Conservation (phyloP, 2,797 vertebrate species). For the Semotilus atromaculatus region DNA sequence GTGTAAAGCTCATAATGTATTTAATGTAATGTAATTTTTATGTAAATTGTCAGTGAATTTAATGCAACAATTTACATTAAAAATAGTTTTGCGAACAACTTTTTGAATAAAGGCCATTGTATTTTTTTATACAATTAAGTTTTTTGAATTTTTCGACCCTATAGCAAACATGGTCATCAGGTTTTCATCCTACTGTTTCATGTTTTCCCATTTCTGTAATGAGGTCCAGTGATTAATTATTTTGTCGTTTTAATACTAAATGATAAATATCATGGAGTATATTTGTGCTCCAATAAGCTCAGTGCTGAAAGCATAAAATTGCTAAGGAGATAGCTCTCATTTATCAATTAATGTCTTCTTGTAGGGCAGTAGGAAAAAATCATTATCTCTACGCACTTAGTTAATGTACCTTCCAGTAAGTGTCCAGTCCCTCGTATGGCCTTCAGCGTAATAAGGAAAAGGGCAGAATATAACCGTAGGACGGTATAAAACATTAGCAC, state of each 20-base stretch:
- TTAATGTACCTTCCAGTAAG: conserved; percentile 64
- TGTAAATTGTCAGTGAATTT: background rate
- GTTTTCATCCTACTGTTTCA: conserved; percentile 27
- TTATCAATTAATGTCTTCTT: conserved; percentile 65
- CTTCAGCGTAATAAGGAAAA: conserved; percentile 52
- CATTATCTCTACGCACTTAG: conserved; percentile 61
- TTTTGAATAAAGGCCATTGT: background rate
- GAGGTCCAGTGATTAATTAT: conserved; percentile 57
- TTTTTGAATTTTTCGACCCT: background rate
- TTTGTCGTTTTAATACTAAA: conserved; percentile 60
- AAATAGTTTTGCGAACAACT: background rate
- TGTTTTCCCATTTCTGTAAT: conserved; percentile 42
- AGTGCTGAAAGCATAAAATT: conserved; percentile 59
- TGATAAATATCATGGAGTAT: conserved; percentile 60
- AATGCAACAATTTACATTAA: background rate
- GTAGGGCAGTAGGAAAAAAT: conserved; percentile 60
- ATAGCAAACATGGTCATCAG: conserved; percentile 1
- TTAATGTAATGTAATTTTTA: too few relatives aligned
- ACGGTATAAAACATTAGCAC: conserved; percentile 53
- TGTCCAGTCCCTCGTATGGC: conserved; percentile 41
- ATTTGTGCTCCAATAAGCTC: conserved; percentile 64
- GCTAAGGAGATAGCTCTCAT: conserved; percentile 62
- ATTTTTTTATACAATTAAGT: background rate
- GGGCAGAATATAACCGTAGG: conserved; percentile 47
- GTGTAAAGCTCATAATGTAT: background rate